Evolutionary conservation across 1,140 invertebrate genomes (phyloP).

Genomic region (Penaeus japonicus): DNA sequence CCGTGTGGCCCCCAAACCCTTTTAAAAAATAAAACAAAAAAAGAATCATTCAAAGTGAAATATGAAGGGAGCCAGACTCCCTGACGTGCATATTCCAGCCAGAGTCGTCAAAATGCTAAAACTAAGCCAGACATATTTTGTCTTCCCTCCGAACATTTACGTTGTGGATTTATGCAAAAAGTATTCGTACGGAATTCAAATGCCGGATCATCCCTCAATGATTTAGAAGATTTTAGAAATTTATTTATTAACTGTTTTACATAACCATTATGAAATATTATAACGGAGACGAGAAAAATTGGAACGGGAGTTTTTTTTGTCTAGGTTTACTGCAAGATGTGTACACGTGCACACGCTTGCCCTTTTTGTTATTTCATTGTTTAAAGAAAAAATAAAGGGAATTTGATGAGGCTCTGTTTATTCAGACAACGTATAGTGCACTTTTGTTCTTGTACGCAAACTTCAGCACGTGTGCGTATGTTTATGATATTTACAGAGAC

Average conservation of each 20-base stretch:
- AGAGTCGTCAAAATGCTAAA: constrained; percentile 10
- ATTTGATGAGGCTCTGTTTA: too few relatives aligned
- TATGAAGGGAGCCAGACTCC: not conserved
- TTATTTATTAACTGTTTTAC: constrained; percentile 14
- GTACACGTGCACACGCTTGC: too few relatives aligned
- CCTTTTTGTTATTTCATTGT: too few relatives aligned
- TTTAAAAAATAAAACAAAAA: too few relatives aligned
- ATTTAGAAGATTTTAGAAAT: constrained; percentile 1
- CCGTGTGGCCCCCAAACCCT: too few relatives aligned
- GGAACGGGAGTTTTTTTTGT: not conserved
- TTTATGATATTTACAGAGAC: too few relatives aligned
- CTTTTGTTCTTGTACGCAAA: too few relatives aligned
- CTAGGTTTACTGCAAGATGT: not conserved
- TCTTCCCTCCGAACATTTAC: not conserved
- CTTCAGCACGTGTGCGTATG: too few relatives aligned
- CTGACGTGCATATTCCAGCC: not conserved
- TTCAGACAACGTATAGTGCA: too few relatives aligned
- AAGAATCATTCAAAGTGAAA: too few relatives aligned
- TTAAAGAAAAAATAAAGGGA: too few relatives aligned
- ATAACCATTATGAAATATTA: not conserved
- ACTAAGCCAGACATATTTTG: constrained; percentile 1
- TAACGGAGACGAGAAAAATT: not conserved
- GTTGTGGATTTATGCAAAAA: not conserved
- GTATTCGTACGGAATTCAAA: constrained; percentile 8
- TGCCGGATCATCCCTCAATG: constrained; percentile 9